Conservation (phyloP, 2,797 vertebrate species). For the Nothura maculosa region DNA sequence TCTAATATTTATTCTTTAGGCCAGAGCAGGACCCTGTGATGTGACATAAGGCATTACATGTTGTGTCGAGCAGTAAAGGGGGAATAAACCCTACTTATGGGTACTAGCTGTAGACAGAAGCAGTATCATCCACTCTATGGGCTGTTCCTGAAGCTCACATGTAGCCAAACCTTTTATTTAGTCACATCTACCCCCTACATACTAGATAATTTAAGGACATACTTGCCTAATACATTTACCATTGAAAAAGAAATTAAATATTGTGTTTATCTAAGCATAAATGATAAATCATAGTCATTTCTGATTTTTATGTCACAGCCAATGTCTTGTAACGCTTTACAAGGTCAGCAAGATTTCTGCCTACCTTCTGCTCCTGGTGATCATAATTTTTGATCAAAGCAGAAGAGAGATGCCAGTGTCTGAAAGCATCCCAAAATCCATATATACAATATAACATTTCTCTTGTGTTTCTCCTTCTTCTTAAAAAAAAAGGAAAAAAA, state of each 20-base stretch:
- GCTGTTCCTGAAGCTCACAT: not conserved
- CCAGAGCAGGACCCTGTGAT: not conserved
- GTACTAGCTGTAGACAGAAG: not conserved
- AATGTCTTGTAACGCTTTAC: not conserved
- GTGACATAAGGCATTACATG: not conserved
- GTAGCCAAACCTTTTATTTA: not conserved
- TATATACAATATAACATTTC: fast-evolving
- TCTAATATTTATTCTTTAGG: not conserved
- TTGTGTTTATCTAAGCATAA: not conserved
- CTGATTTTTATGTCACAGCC: not conserved
- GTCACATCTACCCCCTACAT: no score
- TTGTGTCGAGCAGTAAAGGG: not conserved
- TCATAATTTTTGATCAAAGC: not conserved
- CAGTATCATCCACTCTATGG: not conserved
- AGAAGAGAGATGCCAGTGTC: not conserved
- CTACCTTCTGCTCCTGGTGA: not conserved
- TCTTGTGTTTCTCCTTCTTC: fast-evolving
- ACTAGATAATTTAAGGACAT: not conserved
- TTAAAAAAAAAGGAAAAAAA: not conserved
- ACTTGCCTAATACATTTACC: not conserved
- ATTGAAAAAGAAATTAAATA: not conserved
- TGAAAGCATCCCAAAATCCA: not conserved
- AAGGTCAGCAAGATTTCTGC: not conserved
- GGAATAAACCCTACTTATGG: not conserved
- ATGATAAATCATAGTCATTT: not conserved